Evolutionary conservation across 1,140 invertebrate species (phyloP).

Genomic region (Diorhabda carinulata): DNA sequence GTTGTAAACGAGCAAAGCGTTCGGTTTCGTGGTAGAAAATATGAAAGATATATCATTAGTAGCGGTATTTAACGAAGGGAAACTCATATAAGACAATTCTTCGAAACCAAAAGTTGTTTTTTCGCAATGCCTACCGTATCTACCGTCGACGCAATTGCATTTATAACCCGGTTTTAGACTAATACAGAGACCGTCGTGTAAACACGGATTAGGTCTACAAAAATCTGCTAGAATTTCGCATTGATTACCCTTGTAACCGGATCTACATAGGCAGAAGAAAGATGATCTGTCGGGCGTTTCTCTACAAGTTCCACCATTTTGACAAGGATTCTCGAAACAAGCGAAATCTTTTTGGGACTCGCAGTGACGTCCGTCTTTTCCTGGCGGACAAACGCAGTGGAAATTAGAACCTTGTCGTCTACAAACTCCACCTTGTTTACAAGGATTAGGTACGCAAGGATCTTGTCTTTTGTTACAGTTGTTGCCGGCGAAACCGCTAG

Average conservation of each 20-base stretch:
- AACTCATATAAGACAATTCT: constrained; percentile 85
- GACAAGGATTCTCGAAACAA: constrained; percentile 79
- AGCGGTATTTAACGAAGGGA: constrained; percentile 75
- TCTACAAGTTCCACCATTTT: constrained; percentile 85
- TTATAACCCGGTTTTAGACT: constrained; percentile 77
- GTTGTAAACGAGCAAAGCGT: constrained; percentile 85
- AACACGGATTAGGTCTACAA: constrained; percentile 84
- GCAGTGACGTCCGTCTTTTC: constrained; percentile 77
- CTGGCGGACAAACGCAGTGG: constrained; percentile 72
- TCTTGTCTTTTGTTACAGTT: constrained; percentile 81
- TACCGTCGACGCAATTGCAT: constrained; percentile 80
- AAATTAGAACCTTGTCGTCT: constrained; percentile 76
- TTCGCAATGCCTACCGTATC: constrained; percentile 89
- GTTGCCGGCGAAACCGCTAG: constrained; percentile 70
- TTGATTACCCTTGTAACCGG: constrained; percentile 82
- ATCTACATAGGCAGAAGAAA: constrained; percentile 86
- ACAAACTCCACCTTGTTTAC: constrained; percentile 75
- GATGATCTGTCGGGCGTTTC: constrained; percentile 79
- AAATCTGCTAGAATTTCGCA: constrained; percentile 83
- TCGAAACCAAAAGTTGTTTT: constrained; percentile 84
- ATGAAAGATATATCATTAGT: constrained; percentile 88
- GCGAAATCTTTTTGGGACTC: constrained; percentile 77
- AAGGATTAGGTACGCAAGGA: constrained; percentile 88
- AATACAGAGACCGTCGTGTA: constrained; percentile 80
- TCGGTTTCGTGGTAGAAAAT: constrained; percentile 84